Conservation (phyloP, 2,888 invertebrate species). For the Anorthoa munda region DNA sequence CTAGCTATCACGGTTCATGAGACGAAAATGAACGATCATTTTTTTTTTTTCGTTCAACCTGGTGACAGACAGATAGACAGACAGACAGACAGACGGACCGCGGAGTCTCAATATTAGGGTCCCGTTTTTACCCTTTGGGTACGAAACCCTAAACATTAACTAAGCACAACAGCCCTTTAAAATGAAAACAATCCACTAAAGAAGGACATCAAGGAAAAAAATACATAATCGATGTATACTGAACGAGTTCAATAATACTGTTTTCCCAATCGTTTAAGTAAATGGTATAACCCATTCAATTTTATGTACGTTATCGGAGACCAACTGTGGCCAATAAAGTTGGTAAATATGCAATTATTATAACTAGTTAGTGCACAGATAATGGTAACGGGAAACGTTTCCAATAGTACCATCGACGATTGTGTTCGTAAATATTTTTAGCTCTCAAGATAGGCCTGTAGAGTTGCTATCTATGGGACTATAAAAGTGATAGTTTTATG, state of each 20-base stretch:
- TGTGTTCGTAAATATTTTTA: slow-evolving; percentile 48
- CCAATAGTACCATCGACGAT: slow-evolving; percentile 35
- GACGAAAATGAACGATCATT: too few relatives aligned
- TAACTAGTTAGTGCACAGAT: slow-evolving; percentile 58
- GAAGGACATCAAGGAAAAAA: slow-evolving; percentile 20
- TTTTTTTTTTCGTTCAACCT: too few relatives aligned
- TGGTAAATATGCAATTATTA: slow-evolving; percentile 66
- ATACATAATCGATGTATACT: slow-evolving; percentile 17
- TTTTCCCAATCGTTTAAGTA: slow-evolving; percentile 64
- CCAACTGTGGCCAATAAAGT: slow-evolving; percentile 64
- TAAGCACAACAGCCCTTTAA: not conserved
- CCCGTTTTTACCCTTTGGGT: too few relatives aligned
- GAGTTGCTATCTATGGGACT: slow-evolving; percentile 1
- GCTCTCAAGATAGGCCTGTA: slow-evolving; percentile 23
- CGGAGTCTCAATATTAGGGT: too few relatives aligned
- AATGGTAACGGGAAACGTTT: slow-evolving; percentile 48
- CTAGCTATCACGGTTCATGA: too few relatives aligned
- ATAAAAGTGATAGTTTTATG: slow-evolving; percentile 15
- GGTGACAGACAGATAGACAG: too few relatives aligned
- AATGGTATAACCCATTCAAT: slow-evolving; percentile 61
- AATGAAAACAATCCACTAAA: not conserved
- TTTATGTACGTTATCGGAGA: slow-evolving; percentile 65
- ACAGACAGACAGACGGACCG: too few relatives aligned
- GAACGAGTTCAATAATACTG: slow-evolving; percentile 47
- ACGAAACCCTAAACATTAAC: too few relatives aligned